Evolutionary conservation across 1,140 invertebrate genomes (phyloP), one percentile per base, ranked within the genome.

Genomic region (Drosophila bocqueti): DNA sequence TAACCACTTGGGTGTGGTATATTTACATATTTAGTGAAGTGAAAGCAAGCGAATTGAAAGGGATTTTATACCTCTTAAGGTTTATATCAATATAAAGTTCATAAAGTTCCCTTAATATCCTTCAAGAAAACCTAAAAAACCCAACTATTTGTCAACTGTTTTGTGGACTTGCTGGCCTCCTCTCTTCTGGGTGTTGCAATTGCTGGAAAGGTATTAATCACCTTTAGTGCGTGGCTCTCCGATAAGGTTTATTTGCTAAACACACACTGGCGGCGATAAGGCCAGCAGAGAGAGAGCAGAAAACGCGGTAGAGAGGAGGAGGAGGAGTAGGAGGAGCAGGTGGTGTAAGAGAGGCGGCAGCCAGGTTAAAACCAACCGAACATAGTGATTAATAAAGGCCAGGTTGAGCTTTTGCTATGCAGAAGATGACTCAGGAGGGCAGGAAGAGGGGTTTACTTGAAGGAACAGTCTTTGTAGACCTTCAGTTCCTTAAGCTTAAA

Each of bases 221-320:
- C 36, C 54, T 86, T 49, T 67, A 65, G 71, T 72, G 76, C 38
- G 64, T 79, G 67, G 57, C 61, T 57, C 61, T 57, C 54, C 57
- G 84, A 89, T 89, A 89, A 89, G 54, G 71, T 49, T 57, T 89
- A 90, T 89, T 89, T 90, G 84, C 75, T 81, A 85, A 87, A 90
- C 84, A 90, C 84, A 66, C 43, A 34, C n/a, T 40, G 38, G 43
- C 61, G 84, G 43, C 61, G 84, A 89, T 89, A 89, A 84, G 84
- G 40, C 69, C 83, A 73, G 50, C 45, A 21, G 18, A 34, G 61
- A 42, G 63, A 31, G 63, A 40, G 63, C 7, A 50, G 24, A 31
- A 60, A 63, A 11, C 4, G 49, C n/a, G n/a, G n/a, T n/a, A 9
- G 24, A 4, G 4, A 10, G 24, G 29, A 26, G 10, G 61, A 50